Percentiles rank a stretch among this genome's conserved stretches.
Evolutionary conservation across 2,888 invertebrate genomes (phyloP).

Genomic region (Macroteleia sp.): DNA sequence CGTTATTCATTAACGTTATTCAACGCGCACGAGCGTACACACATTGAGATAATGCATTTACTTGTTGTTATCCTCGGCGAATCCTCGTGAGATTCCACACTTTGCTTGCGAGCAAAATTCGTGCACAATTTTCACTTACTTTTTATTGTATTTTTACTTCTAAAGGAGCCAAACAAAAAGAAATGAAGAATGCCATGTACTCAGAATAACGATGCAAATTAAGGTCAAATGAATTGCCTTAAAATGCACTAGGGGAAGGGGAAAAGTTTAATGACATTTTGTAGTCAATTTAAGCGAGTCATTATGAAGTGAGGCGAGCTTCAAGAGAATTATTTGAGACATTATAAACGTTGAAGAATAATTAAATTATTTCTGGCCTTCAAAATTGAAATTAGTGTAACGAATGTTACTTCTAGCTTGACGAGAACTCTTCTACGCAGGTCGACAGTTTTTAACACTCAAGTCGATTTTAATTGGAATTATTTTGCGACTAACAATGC

Average conservation of each 20-base stretch:
- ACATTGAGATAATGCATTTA: too few species aligned
- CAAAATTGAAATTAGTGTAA: slow-evolving; percentile 42
- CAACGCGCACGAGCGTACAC: too few species aligned
- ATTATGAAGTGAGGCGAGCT: slow-evolving; percentile 36
- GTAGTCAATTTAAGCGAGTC: slow-evolving; percentile 48
- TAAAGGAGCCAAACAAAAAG: too few species aligned
- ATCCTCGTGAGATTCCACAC: slow-evolving; percentile 10
- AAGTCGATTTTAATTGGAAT: too few species aligned
- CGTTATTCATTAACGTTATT: slow-evolving; percentile 16
- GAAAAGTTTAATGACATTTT: slow-evolving; percentile 40
- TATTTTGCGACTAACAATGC: too few species aligned
- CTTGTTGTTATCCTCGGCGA: too few species aligned
- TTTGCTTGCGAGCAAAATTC: slow-evolving; percentile 19
- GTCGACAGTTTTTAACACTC: too few species aligned
- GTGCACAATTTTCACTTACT: too few species aligned
- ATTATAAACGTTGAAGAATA: slow-evolving; percentile 47
- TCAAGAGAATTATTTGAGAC: slow-evolving; percentile 42
- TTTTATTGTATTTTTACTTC: too few species aligned
- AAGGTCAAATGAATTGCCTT: slow-evolving; percentile 32
- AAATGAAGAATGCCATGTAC: not conserved
- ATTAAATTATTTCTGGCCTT: slow-evolving; percentile 44
- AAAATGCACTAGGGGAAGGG: too few species aligned
- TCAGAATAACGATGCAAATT: slow-evolving; percentile 40
- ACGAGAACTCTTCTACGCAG: too few species aligned
- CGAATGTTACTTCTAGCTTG: slow-evolving; percentile 50